These are phyloP conservation scores for Oryzias javanicus DNA, from an alignment of 2,113 vertebrate species.

Conservation along the genomic window DNA sequence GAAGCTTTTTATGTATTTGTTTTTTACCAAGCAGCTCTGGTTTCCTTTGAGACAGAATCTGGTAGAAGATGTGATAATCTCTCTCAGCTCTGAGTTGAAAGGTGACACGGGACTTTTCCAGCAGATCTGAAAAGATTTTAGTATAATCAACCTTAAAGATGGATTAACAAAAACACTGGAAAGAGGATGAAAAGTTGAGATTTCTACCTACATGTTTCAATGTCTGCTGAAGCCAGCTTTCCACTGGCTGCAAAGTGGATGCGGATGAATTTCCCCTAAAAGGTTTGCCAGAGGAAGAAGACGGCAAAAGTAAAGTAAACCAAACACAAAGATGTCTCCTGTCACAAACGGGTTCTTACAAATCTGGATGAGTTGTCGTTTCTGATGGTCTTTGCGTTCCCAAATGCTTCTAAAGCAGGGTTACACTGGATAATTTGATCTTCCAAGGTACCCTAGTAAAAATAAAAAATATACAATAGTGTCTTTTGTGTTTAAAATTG, in stretches of 20 bases:
- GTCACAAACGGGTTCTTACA: conserved; percentile 67
- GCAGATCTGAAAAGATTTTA: conserved; percentile 76
- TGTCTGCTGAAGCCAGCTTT: conserved; percentile 87
- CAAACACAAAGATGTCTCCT: not conserved
- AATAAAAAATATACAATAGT: conserved; percentile 24
- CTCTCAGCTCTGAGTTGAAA: conserved; percentile 90
- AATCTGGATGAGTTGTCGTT: conserved; percentile 91
- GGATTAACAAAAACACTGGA: not conserved
- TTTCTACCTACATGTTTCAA: conserved; percentile 83
- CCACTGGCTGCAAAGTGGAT: conserved; percentile 88
- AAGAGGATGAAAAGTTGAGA: not conserved
- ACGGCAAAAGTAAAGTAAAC: not conserved
- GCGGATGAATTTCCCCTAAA: conserved; percentile 88
- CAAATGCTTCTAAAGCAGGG: conserved; percentile 84
- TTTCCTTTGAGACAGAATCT: conserved; percentile 90
- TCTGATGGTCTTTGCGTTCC: conserved; percentile 87
- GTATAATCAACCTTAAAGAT: not conserved
- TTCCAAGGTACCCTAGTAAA: conserved; percentile 79
- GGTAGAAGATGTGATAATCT: conserved; percentile 93
- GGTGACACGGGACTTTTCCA: conserved; percentile 89
- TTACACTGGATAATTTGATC: conserved; percentile 88
- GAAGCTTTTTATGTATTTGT: too few species aligned
- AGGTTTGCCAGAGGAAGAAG: not conserved
- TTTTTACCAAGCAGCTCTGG: conserved; percentile 86
- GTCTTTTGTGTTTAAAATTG: not conserved